phyloP scores from a whole-genome alignment of 2,888 invertebrate species.

The Heliconius ethilla region DNA sequence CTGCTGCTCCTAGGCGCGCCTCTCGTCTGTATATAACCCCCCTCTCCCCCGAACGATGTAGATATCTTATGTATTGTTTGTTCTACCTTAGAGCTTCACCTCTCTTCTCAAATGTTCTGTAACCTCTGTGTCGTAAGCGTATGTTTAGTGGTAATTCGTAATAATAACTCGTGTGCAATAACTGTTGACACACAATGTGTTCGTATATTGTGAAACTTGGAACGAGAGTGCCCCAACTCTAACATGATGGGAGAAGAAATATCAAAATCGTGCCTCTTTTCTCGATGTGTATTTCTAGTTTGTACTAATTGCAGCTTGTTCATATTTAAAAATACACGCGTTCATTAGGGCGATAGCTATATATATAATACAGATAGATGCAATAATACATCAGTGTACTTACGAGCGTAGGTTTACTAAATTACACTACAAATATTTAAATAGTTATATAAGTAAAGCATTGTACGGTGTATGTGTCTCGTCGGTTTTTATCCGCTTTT shows the following conservation, averaged over 20 bases:
- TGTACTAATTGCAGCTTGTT: too few relatives aligned
- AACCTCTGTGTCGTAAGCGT: too few relatives aligned
- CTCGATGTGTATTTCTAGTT: neutral
- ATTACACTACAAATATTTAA: constrained; percentile 36
- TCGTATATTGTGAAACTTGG: neutral
- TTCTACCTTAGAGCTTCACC: neutral
- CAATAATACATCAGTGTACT: too few relatives aligned
- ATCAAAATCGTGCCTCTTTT: neutral
- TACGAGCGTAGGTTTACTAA: constrained; percentile 35
- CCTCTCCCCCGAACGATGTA: constrained; percentile 13
- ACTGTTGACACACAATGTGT: constrained; percentile 22
- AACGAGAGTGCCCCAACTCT: too few relatives aligned
- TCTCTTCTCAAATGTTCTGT: too few relatives aligned
- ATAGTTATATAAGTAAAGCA: constrained; percentile 49
- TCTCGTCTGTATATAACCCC: constrained; percentile 22
- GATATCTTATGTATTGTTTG: constrained; percentile 22
- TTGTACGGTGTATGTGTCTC: constrained; percentile 70
- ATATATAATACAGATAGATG: too few relatives aligned
- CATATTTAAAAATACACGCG: neutral
- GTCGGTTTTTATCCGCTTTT: constrained; percentile 79
- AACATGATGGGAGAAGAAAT: neutral
- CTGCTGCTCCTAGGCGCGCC: constrained; percentile 68
- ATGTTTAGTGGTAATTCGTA: constrained; percentile 15
- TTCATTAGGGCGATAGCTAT: neutral
- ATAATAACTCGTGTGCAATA: constrained; percentile 34